These are phyloP conservation scores for Copsychus sechellarum DNA, from an alignment of 2,113 vertebrate genomes.

Conservation along the genomic window DNA sequence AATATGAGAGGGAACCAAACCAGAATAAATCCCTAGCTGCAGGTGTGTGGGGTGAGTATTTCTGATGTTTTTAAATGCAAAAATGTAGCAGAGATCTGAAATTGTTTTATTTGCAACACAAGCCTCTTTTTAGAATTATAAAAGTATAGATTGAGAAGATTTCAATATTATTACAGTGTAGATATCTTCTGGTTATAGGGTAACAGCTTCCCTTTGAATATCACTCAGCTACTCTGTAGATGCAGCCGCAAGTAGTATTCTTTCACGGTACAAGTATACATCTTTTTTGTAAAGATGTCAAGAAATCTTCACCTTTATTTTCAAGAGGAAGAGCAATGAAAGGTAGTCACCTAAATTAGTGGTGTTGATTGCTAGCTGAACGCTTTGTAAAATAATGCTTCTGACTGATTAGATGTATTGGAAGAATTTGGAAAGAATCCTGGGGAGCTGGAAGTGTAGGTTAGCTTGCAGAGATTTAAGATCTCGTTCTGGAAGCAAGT, in stretches of 20 bases:
- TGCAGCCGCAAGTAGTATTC: not conserved
- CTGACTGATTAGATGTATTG: not conserved
- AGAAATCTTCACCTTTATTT: not conserved
- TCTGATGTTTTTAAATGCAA: not conserved
- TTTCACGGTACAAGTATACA: not conserved
- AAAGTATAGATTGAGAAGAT: not conserved
- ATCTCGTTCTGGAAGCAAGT: not conserved
- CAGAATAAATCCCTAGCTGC: conserved; percentile 77
- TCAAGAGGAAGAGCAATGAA: not conserved
- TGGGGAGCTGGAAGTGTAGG: not conserved
- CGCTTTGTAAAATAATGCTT: not conserved
- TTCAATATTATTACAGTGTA: not conserved
- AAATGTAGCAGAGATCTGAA: not conserved
- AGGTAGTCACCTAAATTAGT: not conserved
- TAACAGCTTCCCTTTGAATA: not conserved
- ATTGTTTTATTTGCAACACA: not conserved
- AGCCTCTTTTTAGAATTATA: not conserved
- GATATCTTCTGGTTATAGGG: not conserved
- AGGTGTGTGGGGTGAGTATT: conserved; percentile 83
- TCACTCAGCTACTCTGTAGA: not conserved
- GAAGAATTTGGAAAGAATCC: not conserved
- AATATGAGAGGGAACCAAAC: conserved; percentile 76
- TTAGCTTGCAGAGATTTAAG: not conserved
- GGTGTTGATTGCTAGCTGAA: not conserved
- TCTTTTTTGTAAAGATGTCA: not conserved